These are phyloP conservation scores for Ceyx cyanopectus DNA, from an alignment of 2,113 vertebrate species.

Conservation along the genomic window DNA sequence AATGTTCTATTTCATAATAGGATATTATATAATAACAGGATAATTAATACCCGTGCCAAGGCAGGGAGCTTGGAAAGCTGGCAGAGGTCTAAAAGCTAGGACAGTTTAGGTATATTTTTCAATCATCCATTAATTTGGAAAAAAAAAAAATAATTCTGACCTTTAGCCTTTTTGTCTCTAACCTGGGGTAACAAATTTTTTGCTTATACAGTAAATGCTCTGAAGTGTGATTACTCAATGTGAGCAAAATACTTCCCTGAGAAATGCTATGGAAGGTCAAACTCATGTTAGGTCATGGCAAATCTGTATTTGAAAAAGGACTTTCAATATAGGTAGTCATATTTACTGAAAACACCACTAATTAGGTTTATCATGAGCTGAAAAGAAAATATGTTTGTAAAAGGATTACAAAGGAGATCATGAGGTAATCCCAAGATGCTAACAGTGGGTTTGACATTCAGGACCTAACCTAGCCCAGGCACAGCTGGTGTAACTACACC, in stretches of 20 bases:
- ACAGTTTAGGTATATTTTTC: not conserved
- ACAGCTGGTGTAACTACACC: not conserved
- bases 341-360: constrained; percentile 54
- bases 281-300: not conserved
- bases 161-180: not conserved
- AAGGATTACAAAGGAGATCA: constrained; percentile 63
- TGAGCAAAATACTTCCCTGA: not conserved
- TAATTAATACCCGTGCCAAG: not conserved
- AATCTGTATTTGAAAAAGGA: constrained; percentile 46
- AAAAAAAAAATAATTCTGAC: not conserved
- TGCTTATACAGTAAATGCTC: not conserved
- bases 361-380: constrained; percentile 52
- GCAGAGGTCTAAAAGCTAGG: not conserved
- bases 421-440: constrained; percentile 55
- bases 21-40: too few species aligned
- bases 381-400: constrained; percentile 65
- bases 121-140: not conserved
- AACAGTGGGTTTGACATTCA: constrained; percentile 40
- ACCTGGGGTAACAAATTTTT: not conserved
- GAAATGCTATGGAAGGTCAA: not conserved
- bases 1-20: not conserved
- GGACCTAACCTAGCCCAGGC: not conserved
- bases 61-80: not conserved
- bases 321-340: constrained; percentile 16
- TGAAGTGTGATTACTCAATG: not conserved